Conservation (phyloP, 2,113 vertebrate species). For the Coregonus clupeaformis region DNA sequence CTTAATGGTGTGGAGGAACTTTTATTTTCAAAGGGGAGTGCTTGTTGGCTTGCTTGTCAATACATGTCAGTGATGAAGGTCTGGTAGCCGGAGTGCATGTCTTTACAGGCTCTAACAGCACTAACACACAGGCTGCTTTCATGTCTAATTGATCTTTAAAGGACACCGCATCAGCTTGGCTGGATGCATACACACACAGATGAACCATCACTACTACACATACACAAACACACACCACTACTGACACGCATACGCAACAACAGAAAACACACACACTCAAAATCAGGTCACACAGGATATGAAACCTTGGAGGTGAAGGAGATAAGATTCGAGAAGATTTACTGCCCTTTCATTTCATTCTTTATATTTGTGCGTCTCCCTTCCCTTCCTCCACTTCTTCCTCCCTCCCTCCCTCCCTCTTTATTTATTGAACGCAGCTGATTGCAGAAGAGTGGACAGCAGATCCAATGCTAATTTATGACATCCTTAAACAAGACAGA, state of each 20-base stretch:
- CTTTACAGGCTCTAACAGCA: not conserved
- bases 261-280: not conserved
- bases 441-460: constrained; percentile 13
- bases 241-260: not conserved
- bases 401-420: not conserved
- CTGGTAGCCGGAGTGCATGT: not conserved
- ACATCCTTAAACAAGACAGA: constrained; percentile 33
- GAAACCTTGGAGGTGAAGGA: constrained; percentile 35
- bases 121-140: not conserved
- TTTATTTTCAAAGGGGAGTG: not conserved
- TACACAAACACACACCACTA: not conserved
- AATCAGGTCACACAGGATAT: constrained; percentile 61
- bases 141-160: not conserved
- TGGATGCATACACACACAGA: not conserved
- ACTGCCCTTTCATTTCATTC: constrained; percentile 35
- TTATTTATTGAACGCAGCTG: constrained; percentile 19
- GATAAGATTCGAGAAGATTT: constrained; percentile 57
- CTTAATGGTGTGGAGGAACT: not conserved
- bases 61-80: not conserved
- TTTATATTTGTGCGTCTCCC: not conserved
- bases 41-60: not conserved
- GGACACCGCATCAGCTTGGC: not conserved
- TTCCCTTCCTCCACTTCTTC: not conserved
- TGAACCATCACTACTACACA: not conserved
- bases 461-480: constrained; percentile 46